Percentiles rank a stretch among this genome's conserved stretches.
Conservation (phyloP, 2,113 vertebrate genomes). For the Paradisaea rubra region DNA sequence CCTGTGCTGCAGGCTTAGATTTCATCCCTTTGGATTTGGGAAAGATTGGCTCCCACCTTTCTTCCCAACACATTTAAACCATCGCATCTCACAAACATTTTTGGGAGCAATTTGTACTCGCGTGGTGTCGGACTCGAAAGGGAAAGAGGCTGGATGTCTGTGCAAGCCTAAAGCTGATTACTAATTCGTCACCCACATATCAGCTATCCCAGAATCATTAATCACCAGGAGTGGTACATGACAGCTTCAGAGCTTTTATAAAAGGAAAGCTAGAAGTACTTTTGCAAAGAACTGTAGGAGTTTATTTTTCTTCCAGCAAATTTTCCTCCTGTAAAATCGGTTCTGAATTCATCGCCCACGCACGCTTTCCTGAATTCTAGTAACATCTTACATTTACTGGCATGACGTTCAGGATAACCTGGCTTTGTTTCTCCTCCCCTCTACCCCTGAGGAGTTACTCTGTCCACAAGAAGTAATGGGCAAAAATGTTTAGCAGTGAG, state of each 20-base stretch:
- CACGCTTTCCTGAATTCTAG: background rate
- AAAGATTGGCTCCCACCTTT: background rate
- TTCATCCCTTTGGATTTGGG: background rate
- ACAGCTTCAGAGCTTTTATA: slow-evolving; percentile 25
- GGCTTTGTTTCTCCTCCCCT: background rate
- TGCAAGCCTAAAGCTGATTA: slow-evolving; percentile 23
- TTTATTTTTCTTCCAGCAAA: slow-evolving; percentile 25
- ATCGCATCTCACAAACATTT: background rate
- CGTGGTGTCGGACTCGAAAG: background rate
- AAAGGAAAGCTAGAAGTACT: slow-evolving; percentile 24
- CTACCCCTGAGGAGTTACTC: background rate
- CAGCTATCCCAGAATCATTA: slow-evolving; percentile 28
- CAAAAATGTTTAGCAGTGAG: background rate
- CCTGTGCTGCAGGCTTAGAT: background rate
- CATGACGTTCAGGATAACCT: background rate
- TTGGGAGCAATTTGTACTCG: background rate
- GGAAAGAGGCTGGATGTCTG: slow-evolving; percentile 1
- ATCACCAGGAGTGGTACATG: slow-evolving; percentile 11
- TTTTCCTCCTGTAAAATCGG: background rate
- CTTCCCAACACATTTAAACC: background rate
- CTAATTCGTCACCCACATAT: slow-evolving; percentile 20
- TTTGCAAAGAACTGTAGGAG: slow-evolving; percentile 25
- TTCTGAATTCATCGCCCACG: slow-evolving; percentile 15
- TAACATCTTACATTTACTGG: slow-evolving; percentile 20
- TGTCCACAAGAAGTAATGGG: background rate